Conservation (phyloP, 1,140 invertebrate species). For the Ceratitis capitata region DNA sequence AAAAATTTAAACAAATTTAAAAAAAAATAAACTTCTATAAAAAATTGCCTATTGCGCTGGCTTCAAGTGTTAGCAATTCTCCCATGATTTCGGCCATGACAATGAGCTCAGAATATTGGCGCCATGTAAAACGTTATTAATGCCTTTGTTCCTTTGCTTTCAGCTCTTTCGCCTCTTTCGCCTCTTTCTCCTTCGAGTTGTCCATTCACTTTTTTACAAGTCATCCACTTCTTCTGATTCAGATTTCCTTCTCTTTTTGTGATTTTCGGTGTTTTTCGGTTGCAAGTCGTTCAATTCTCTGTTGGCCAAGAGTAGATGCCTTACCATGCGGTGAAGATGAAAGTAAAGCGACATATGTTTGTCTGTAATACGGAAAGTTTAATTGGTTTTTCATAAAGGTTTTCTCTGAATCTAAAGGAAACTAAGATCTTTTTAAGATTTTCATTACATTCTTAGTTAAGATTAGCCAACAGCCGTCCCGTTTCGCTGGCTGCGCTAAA, state of each 20-base stretch:
- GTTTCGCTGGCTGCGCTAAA: no score
- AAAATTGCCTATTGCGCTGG: no score
- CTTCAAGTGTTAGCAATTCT: background rate
- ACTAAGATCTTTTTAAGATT: no score
- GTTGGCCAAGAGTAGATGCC: background rate
- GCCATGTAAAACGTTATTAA: slow-evolving; percentile 33
- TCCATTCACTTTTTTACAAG: background rate
- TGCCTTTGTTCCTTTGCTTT: background rate
- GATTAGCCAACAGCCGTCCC: no score
- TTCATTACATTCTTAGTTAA: no score
- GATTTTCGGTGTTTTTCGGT: background rate
- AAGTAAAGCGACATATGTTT: background rate
- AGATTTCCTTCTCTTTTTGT: background rate
- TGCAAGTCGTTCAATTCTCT: background rate
- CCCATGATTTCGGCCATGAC: slow-evolving; percentile 17
- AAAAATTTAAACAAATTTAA: no score
- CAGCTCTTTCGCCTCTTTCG: background rate
- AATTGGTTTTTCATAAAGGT: no score
- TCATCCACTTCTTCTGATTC: background rate
- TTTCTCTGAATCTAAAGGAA: no score
- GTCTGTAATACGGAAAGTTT: background rate
- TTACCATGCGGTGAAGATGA: background rate
- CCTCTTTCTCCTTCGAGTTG: background rate
- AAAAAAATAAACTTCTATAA: no score
- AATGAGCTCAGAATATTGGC: slow-evolving; percentile 28